Base-by-base conservation (phyloP, 2,113 vertebrate genomes). In the Anolis carolinensis region DNA sequence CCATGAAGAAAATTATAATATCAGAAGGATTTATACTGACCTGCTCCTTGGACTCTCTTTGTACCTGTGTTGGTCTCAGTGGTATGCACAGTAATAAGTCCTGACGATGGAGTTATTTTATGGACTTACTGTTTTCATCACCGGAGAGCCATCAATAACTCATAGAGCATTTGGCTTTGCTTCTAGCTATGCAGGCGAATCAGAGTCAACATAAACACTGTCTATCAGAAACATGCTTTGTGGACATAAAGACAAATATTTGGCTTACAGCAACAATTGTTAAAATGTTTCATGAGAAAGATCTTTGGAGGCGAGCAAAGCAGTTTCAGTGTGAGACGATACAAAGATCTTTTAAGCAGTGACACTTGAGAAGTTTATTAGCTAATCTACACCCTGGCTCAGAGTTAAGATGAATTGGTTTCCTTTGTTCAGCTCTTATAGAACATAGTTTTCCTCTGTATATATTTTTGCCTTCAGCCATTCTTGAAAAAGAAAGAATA, bases 341-440 rank as follows among this genome's bases (percentile, higher is more conserved):
- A 91, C 84, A 89, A 89, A 92, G 68, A 91, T 92, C 81, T 20
- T 23, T 87, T 92, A 82, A 82, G 86, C 92, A 90, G 81, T 87
- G 85, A 93, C 87, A 94, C 84, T 27, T 83, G 68, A 1, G 1
- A 84, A 89, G 93, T 88, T 88, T 88, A 89, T 88, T 92, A 89
- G 85, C 91, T 90, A 88, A 79, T 76, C 82, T 85, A 71, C 84
- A 65, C 84, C 4, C 39, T 39, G 79, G 80, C 90, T 82, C 89
- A 72, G 76, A 65, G 63, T 82, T 91, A 90, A 89, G 87, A 93
- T 71, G 88, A 94, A 94, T 93, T 87, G 71, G 59, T 78, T 89
- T 90, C 68, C 21, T 55, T 82, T 85, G 85, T 89, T 89, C 81
- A 82, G 74, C 80, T 91, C 80, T 76, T 62, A 39, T n/a, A 25